These are phyloP conservation scores for Cyprinodon brontotheroides DNA, from an alignment of 2,113 vertebrate species.

Conservation along the genomic window DNA sequence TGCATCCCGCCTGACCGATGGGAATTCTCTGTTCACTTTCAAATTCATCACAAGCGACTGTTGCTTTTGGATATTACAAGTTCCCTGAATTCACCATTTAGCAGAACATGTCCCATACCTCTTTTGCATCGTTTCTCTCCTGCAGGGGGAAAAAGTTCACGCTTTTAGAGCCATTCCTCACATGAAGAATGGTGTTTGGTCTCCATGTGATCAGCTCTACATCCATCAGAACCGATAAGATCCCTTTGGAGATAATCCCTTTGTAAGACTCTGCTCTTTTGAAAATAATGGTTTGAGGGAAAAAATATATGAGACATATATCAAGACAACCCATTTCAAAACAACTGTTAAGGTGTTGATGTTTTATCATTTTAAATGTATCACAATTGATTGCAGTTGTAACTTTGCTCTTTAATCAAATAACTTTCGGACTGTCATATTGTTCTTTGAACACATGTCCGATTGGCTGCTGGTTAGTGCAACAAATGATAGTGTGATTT, in stretches of 20 bases:
- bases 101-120: not conserved
- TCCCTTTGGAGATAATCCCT: not conserved
- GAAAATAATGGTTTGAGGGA: not conserved
- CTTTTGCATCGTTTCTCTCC: constrained; percentile 19
- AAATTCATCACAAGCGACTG: constrained; percentile 14
- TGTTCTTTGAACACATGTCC: too few relatives aligned
- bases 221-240: not conserved
- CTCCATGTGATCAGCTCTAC: not conserved
- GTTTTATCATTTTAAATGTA: too few relatives aligned
- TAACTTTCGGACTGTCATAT: too few relatives aligned
- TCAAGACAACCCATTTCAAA: too few relatives aligned
- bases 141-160: constrained; percentile 35
- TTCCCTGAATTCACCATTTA: constrained; percentile 22
- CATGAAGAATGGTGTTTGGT: not conserved
- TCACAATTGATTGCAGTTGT: too few relatives aligned
- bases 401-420: too few relatives aligned
- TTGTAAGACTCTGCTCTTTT: not conserved
- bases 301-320: too few relatives aligned
- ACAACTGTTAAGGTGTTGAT: too few relatives aligned
- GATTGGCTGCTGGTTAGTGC: too few relatives aligned
- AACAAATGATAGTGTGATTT: too few relatives aligned
- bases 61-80: constrained; percentile 40
- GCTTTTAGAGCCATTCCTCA: not conserved
- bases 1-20: constrained; percentile 13
- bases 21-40: not conserved